A percentile compares a stretch with the other conserved stretches of the same genome.
phyloP scores from a whole-genome alignment of 1,140 invertebrate genomes.

The Drosophila ercepeae region DNA sequence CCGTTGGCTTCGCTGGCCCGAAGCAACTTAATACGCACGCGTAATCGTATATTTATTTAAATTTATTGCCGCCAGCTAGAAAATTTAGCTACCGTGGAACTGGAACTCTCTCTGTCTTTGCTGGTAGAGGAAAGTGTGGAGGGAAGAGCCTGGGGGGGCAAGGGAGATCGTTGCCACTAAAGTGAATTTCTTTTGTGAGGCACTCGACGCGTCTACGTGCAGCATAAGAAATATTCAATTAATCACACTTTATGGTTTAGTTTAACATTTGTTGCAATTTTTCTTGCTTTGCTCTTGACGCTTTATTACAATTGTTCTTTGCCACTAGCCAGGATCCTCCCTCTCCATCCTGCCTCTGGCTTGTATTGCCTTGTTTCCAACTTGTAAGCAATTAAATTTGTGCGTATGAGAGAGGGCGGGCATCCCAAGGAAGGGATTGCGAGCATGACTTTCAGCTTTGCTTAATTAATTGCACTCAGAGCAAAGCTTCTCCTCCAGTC shows the following conservation, averaged over 20 bases:
- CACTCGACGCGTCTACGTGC: conserved; percentile 56
- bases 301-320: conserved; percentile 79
- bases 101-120: conserved; percentile 15
- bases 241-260: conserved; percentile 82
- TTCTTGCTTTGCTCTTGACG: conserved; percentile 77
- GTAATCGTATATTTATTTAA: conserved; percentile 83
- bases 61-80: conserved; percentile 75
- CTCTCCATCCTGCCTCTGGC: not conserved
- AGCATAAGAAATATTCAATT: conserved; percentile 82
- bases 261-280: conserved; percentile 82
- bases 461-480: conserved; percentile 80
- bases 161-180: conserved; percentile 24
- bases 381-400: conserved; percentile 79
- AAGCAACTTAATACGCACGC: conserved; percentile 81
- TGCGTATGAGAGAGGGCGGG: conserved; percentile 25
- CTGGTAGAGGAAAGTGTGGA: not conserved
- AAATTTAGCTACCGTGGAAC: conserved; percentile 61
- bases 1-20: conserved; percentile 47
- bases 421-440: conserved; percentile 16
- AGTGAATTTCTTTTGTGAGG: conserved; percentile 55
- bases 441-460: conserved; percentile 80
- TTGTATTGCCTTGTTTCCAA: conserved; percentile 72
- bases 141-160: not conserved
- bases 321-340: not conserved
- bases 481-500: conserved; percentile 49